These are phyloP conservation scores for Periophthalmus magnuspinnatus DNA, from an alignment of 2,797 vertebrate genomes.

Conservation along the genomic window DNA sequence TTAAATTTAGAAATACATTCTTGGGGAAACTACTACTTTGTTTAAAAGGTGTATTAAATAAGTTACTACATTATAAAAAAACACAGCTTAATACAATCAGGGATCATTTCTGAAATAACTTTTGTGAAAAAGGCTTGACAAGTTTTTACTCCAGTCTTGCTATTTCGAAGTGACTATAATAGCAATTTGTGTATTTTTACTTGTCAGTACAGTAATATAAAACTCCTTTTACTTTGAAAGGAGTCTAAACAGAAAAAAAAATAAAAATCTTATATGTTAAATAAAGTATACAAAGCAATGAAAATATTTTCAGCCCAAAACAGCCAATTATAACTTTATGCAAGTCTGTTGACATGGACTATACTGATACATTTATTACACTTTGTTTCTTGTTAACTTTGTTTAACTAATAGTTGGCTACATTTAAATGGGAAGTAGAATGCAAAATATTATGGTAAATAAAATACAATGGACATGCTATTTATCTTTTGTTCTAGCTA, in stretches of 20 bases:
- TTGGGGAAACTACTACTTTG: constrained; percentile 23
- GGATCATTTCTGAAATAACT: constrained; percentile 23
- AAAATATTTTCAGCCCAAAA: neutral
- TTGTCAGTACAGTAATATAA: neutral
- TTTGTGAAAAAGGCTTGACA: constrained; percentile 17
- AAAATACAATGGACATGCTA: neutral
- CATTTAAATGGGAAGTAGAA: neutral
- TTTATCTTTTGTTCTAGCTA: neutral
- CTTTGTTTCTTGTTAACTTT: constrained; percentile 1
- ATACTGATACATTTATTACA: constrained; percentile 5
- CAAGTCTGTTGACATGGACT: neutral
- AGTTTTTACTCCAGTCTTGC: constrained; percentile 27
- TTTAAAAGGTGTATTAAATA: constrained; percentile 12
- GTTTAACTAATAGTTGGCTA: constrained; percentile 12
- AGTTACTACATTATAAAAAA: constrained; percentile 26
- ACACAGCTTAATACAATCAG: neutral
- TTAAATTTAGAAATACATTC: constrained; percentile 16
- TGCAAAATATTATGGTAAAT: neutral
- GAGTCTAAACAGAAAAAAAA: constrained; percentile 6
- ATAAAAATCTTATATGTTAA: constrained; percentile 28
- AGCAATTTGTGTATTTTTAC: constrained; percentile 1
- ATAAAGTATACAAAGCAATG: constrained; percentile 23
- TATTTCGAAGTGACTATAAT: constrained; percentile 15
- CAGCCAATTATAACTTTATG: neutral
- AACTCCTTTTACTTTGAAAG: constrained; percentile 19